A percentile compares a stretch with the other conserved stretches of the same genome.
These are phyloP conservation scores for Callyntrura guangdongensis DNA, from an alignment of 2,888 invertebrate genomes.

Conservation along the genomic window DNA sequence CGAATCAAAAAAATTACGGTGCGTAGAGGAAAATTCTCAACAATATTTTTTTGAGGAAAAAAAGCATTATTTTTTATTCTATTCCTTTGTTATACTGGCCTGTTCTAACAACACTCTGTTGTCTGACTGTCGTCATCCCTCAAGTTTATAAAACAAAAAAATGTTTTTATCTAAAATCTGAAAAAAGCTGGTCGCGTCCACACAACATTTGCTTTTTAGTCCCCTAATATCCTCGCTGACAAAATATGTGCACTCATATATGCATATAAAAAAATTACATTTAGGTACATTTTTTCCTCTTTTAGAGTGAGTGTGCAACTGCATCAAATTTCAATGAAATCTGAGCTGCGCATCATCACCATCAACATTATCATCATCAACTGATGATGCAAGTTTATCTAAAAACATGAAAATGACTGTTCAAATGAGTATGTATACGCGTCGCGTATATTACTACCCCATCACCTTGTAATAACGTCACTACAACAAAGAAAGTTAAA, in stretches of 20 bases:
- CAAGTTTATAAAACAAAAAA: constrained; percentile 59
- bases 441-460: neutral
- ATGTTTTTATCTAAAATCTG: constrained; percentile 67
- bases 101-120: constrained; percentile 45
- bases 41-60: constrained; percentile 32
- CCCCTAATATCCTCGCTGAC: neutral
- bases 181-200: constrained; percentile 47
- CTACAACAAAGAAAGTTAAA: neutral
- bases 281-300: constrained; percentile 22
- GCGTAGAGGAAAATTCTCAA: neutral
- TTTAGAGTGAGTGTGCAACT: constrained; percentile 4
- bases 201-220: neutral
- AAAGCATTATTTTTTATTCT: constrained; percentile 45
- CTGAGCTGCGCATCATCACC: constrained; percentile 46
- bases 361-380: constrained; percentile 13
- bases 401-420: constrained; percentile 33
- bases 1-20: constrained; percentile 3
- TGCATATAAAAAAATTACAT: neutral
- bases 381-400: constrained; percentile 47
- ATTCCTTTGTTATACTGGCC: constrained; percentile 39
- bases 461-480: neutral
- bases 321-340: constrained; percentile 71
- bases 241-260: no score
- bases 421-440: no score
- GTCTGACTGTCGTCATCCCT: constrained; percentile 68